Percentiles rank a stretch among this genome's conserved stretches.
phyloP scores from a whole-genome alignment of 2,888 invertebrate species.

The Agriopis marginaria region DNA sequence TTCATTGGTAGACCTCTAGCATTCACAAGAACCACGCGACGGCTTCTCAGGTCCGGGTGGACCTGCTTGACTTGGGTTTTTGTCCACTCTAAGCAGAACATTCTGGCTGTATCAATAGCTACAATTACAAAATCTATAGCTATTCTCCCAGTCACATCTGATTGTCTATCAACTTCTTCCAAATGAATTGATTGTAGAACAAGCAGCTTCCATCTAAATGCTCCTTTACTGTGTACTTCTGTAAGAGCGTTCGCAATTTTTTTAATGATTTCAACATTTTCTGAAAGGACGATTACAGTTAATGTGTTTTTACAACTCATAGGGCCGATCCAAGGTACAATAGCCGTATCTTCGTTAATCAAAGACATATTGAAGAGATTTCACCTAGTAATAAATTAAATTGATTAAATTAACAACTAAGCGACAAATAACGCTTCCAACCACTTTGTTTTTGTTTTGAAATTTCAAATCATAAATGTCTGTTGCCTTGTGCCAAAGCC shows the following conservation, averaged over 20 bases:
- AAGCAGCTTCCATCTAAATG: slow-evolving; percentile 72
- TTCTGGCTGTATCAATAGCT: slow-evolving; percentile 72
- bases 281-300: slow-evolving; percentile 72
- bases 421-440: neutral
- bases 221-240: slow-evolving; percentile 68
- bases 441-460: neutral
- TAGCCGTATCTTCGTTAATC: slow-evolving; percentile 62
- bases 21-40: slow-evolving; percentile 76
- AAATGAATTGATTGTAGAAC: slow-evolving; percentile 68
- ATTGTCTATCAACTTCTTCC: slow-evolving; percentile 68
- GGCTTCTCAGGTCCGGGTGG: slow-evolving; percentile 72
- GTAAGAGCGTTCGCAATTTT: slow-evolving; percentile 70
- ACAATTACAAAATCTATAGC: slow-evolving; percentile 77
- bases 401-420: neutral
- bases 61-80: slow-evolving; percentile 69
- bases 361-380: slow-evolving; percentile 58
- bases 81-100: slow-evolving; percentile 77
- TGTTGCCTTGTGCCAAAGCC: no score
- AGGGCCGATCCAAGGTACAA: slow-evolving; percentile 77
- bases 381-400: neutral
- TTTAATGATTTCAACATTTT: slow-evolving; percentile 70
- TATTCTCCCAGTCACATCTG: slow-evolving; percentile 68
- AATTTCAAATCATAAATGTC: neutral
- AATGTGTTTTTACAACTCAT: slow-evolving; percentile 70
- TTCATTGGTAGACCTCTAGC: slow-evolving; percentile 72